A percentile compares a stretch with the other conserved stretches of the same genome.
Conservation (phyloP, 1,140 invertebrate species). For the Steinernema khuongi region DNA sequence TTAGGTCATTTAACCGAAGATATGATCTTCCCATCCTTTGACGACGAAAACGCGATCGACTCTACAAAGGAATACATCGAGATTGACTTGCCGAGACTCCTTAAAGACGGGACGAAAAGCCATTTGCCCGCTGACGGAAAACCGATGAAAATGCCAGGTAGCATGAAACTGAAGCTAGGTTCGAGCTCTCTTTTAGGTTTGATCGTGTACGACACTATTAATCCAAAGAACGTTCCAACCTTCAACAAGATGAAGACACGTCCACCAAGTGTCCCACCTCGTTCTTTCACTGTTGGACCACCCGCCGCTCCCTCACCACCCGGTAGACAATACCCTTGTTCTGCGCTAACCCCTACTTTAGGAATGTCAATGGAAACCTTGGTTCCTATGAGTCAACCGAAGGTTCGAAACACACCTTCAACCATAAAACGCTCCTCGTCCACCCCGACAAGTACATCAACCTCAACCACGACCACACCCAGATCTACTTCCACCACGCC, state of each 20-base stretch:
- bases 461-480: slow-evolving; percentile 30
- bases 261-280: background rate
- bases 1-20: background rate
- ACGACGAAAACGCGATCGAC: slow-evolving; percentile 30
- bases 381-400: slow-evolving; percentile 16
- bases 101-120: slow-evolving; percentile 3
- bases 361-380: slow-evolving; percentile 23
- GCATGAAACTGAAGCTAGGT: slow-evolving; percentile 11
- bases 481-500: slow-evolving; percentile 27
- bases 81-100: slow-evolving; percentile 11
- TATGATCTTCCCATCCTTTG: background rate
- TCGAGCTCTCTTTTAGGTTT: slow-evolving; percentile 1
- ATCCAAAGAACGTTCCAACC: slow-evolving; percentile 21
- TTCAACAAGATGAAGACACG: slow-evolving; percentile 13
- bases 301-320: background rate
- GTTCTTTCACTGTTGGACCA: background rate
- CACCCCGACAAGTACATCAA: slow-evolving; percentile 23
- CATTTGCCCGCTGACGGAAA: slow-evolving; percentile 16
- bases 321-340: background rate
- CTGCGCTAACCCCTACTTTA: background rate
- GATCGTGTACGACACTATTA: slow-evolving; percentile 27
- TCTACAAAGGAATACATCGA: slow-evolving; percentile 21
- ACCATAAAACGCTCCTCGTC: background rate
- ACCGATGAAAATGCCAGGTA: slow-evolving; percentile 33
- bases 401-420: background rate